phyloP scores from a whole-genome alignment of 2,888 invertebrate species.

The Tachina grossa region DNA sequence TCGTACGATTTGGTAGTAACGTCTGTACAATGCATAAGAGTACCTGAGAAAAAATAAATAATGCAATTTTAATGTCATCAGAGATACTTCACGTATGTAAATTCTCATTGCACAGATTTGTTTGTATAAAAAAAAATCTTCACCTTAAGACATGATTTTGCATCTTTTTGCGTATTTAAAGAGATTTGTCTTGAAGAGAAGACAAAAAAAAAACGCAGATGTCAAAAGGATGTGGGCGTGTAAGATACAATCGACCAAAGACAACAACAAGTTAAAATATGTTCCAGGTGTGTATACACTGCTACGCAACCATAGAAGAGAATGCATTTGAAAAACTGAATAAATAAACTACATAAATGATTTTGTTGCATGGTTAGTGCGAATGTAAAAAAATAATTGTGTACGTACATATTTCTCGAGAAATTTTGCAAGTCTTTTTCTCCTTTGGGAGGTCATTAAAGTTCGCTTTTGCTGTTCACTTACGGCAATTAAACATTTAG shows the following conservation, averaged over 20 bases:
- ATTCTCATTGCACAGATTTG: neutral
- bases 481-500: slow-evolving; percentile 48
- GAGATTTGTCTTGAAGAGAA: slow-evolving; percentile 34
- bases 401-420: slow-evolving; percentile 1
- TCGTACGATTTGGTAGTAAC: too few species aligned
- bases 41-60: slow-evolving; percentile 12
- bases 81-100: slow-evolving; percentile 12
- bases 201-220: slow-evolving; percentile 37
- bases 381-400: slow-evolving; percentile 5
- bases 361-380: slow-evolving; percentile 31
- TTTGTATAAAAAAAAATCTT: neutral
- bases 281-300: slow-evolving; percentile 37
- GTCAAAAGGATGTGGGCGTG: slow-evolving; percentile 64
- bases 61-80: slow-evolving; percentile 25
- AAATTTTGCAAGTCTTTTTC: slow-evolving; percentile 26
- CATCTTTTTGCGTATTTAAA: slow-evolving; percentile 51
- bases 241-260: slow-evolving; percentile 29
- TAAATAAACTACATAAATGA: slow-evolving; percentile 1
- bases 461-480: slow-evolving; percentile 34
- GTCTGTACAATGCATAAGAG: neutral
- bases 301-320: neutral
- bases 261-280: slow-evolving; percentile 5
- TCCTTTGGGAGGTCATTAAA: slow-evolving; percentile 39
- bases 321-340: neutral
- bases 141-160: slow-evolving; percentile 29